Base-by-base conservation (phyloP, 2,888 invertebrate genomes). In the Acanthosepion pharaonis region DNA sequence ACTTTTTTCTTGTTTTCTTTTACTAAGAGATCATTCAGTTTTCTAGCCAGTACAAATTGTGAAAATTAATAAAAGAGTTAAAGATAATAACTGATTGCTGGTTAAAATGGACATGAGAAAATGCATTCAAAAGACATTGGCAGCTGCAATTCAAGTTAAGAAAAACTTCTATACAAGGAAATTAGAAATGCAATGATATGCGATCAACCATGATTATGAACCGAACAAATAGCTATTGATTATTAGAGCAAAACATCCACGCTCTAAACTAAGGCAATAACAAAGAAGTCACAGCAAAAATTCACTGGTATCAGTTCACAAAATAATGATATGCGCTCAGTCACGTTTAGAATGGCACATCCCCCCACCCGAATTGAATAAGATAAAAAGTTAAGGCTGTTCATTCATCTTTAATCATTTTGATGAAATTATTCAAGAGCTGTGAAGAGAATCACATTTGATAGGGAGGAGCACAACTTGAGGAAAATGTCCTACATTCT, bases 121-220 rank as follows among this genome's bases (percentile, higher is more conserved):
- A 28, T 11, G n/a, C 0, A 15, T 33, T 11, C 11, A 33, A n/a
- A 33, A 78, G 78, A n/a, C 78, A 78, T 5, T 33, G n/a, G 78
- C 78, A 78, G 78, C 78, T 78, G 78, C 78, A 78, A 78, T 25
- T 8, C 78, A 78, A 78, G 59, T 8, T 28, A 25, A 33, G 15
- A n/a, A 78, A n/a, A 78, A 78, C 33, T n/a, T n/a, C 5, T 78
- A n/a, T 15, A 78, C n/a, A n/a, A 78, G 78, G 78, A 78, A 78
- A 78, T 78, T 78, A 78, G 78, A 78, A 78, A 78, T 78, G n/a
- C 78, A 78, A 78, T 78, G 78, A 78, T 78, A n/a, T 78, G 33
- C 11, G 4, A 78, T 78, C 78, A 18, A 9, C n/a, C 18, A 11
- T 33, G n/a, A 78, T 8, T 33, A n/a, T 23, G 78, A 78, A 78